A percentile compares a stretch with the other conserved stretches of the same genome.
phyloP scores from a whole-genome alignment of 2,113 vertebrate genomes.

The Polypterus bichir region DNA sequence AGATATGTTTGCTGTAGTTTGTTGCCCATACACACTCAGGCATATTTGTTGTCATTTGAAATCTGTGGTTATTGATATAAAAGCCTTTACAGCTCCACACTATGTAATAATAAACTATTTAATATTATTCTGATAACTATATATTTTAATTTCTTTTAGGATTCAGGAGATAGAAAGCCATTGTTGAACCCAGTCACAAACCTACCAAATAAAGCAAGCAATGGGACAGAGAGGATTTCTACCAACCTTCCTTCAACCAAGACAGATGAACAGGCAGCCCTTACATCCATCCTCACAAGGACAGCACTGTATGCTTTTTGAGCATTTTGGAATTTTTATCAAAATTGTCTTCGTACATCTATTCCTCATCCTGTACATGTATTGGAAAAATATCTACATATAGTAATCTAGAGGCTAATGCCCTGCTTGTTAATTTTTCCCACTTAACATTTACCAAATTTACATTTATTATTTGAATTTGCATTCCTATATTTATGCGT shows the following conservation, averaged over 20 bases:
- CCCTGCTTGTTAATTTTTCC: too few relatives aligned
- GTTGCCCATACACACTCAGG: not conserved
- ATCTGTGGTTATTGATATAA: not conserved
- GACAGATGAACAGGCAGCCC: slow-evolving; percentile 82
- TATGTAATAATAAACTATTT: too few relatives aligned
- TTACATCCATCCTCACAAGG: slow-evolving; percentile 83
- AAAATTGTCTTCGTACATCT: too few relatives aligned
- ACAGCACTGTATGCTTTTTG: slow-evolving; percentile 68
- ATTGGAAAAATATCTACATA: too few relatives aligned
- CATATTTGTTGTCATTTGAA: not conserved
- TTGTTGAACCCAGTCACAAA: slow-evolving; percentile 66
- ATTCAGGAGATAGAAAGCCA: slow-evolving; percentile 57
- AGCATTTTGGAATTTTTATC: too few relatives aligned
- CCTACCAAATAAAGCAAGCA: slow-evolving; percentile 67
- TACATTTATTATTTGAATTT: too few relatives aligned
- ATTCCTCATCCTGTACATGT: too few relatives aligned
- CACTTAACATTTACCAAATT: too few relatives aligned
- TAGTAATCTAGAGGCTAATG: too few relatives aligned
- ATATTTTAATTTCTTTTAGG: slow-evolving; percentile 26
- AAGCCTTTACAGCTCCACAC: not conserved
- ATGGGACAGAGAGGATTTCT: slow-evolving; percentile 65
- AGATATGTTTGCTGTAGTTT: not conserved
- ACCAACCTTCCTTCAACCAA: slow-evolving; percentile 62
- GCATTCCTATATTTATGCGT: too few relatives aligned
- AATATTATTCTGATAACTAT: not conserved